Percentiles rank a stretch among this genome's conserved stretches.
These are phyloP conservation scores for Apodemus speciosus DNA, from an alignment of 2,113 vertebrate species.

Conservation along the genomic window DNA sequence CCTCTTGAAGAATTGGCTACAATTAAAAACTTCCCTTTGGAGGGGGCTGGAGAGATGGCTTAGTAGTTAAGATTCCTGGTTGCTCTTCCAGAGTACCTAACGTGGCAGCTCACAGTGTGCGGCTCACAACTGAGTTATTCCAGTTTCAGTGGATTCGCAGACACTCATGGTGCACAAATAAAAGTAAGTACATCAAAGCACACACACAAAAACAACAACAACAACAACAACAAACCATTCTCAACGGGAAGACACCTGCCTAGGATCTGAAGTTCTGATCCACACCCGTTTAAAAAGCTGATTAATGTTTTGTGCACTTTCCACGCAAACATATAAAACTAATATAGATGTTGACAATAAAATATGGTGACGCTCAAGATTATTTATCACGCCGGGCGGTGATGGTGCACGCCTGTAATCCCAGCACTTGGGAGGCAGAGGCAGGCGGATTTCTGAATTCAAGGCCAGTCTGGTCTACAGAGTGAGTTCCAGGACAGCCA, in stretches of 20 bases:
- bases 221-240: background rate
- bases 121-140: background rate
- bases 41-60: background rate
- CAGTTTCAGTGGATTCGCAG: background rate
- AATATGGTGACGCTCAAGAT: background rate
- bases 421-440: too few species aligned
- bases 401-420: too few species aligned
- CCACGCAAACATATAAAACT: background rate
- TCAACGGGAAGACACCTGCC: background rate
- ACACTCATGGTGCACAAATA: background rate
- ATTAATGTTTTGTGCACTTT: background rate
- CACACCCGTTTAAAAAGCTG: background rate
- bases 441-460: too few species aligned
- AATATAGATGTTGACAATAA: background rate
- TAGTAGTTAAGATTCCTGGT: background rate
- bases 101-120: background rate
- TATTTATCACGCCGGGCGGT: background rate
- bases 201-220: too few species aligned
- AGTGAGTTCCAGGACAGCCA: too few species aligned
- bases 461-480: too few species aligned
- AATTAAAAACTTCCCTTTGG: background rate
- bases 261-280: background rate
- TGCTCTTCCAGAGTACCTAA: background rate
- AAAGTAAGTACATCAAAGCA: background rate
- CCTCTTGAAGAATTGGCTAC: background rate